phyloP scores from a whole-genome alignment of 2,888 invertebrate species.

The Apotomis turbidana region DNA sequence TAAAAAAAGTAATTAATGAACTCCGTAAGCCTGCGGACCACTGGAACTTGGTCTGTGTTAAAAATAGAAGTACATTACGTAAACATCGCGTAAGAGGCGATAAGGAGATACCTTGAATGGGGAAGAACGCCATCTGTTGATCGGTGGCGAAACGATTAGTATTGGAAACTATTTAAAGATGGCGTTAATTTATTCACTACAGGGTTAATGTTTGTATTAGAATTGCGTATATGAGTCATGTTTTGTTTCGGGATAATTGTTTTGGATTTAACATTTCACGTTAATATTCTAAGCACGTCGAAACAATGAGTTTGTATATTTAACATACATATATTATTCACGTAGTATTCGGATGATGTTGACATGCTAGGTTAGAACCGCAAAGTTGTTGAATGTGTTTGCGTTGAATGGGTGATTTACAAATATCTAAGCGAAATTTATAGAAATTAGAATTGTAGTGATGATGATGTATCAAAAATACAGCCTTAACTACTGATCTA shows the following conservation, averaged over 20 bases:
- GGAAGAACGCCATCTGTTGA: conserved; percentile 28
- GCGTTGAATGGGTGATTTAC: too few species aligned
- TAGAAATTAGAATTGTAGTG: too few species aligned
- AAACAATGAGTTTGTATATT: not conserved
- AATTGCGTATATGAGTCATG: conserved; percentile 5
- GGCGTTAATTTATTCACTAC: conserved; percentile 12
- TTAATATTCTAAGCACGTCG: not conserved
- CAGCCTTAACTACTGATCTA: too few species aligned
- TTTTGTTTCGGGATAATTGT: conserved; percentile 8
- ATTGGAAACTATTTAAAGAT: conserved; percentile 15
- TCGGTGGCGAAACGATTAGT: conserved; percentile 2
- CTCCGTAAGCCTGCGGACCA: conserved; percentile 54
- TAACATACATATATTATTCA: too few species aligned
- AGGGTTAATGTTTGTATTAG: not conserved
- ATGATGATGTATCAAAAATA: too few species aligned
- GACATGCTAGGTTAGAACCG: too few species aligned
- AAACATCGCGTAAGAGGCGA: conserved; percentile 29
- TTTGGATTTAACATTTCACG: not conserved
- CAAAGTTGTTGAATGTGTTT: not conserved
- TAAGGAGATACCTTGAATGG: conserved; percentile 34
- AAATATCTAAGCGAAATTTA: too few species aligned
- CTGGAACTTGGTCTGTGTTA: conserved; percentile 48
- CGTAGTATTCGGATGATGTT: too few species aligned
- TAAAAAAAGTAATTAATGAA: conserved; percentile 75
- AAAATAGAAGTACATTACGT: conserved; percentile 45